Base-by-base conservation (phyloP, 2,888 invertebrate genomes). In the Cheiracanthium punctorium region DNA sequence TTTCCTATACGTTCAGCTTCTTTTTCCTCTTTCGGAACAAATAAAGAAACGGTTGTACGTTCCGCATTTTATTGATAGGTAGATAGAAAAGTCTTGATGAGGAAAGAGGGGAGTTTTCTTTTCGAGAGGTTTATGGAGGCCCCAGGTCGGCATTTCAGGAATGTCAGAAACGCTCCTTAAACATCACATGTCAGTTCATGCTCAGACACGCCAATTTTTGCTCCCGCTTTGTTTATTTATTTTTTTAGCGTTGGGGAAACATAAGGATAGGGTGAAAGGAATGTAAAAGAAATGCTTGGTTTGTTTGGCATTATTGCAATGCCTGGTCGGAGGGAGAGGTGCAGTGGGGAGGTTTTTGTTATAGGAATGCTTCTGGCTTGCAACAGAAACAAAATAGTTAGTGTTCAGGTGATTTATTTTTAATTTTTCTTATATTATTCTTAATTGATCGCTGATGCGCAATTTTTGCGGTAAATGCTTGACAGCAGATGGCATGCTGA, bases 21-120 rank as follows among this genome's bases (percentile, higher is more conserved):
- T n/a, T 24, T 58, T 24, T 58, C 58, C 58, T 20, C 0, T 20
- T 7, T 7, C 0, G 24, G 24, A 24, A 58, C 24, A 58, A 58
- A 58, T 58, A 58, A 58, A 58, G 24, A 58, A 20, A 58, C 20
- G 24, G 58, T 2, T 17, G 17, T 17, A 48, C 43, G 52, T 58
- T 70, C 41, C 52, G 69, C 33, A 69, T 79, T 80, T 85, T 85
- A 85, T 85, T 79, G 84, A 85, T 85, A 85, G 84, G 84, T 69
- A 30, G 69, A 82, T 41, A 37, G 70, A 75, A 64, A 48, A 70
- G 20, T 30, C 58, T 37, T 71, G 82, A 76, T 76, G 82, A 72
- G 70, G 37, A 24, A 4, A 58, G 24, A 58, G 24, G n/a, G n/a
- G 17, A n/a, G 48, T 73, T 43, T 77, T 52, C 32, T 41, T n/a